Conservation (phyloP, 1,140 invertebrate genomes). For the Cydia amplana region DNA sequence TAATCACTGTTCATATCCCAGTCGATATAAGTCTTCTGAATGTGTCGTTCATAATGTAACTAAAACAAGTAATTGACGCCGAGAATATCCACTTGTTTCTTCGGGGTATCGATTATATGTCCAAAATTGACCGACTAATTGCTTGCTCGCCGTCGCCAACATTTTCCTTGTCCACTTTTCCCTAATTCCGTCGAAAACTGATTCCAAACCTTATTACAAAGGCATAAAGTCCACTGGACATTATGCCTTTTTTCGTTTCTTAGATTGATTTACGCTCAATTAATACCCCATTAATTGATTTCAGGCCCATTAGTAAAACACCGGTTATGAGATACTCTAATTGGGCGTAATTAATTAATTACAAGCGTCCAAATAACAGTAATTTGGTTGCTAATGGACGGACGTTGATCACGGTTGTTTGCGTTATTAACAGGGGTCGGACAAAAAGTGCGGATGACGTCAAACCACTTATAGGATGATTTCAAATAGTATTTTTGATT, state of each 20-base stretch:
- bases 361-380: background rate
- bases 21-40: too few relatives aligned
- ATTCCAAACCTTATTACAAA: background rate
- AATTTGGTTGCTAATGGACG: background rate
- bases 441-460: too few relatives aligned
- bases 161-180: constrained; percentile 1
- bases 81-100: background rate
- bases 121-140: constrained; percentile 1
- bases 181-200: background rate
- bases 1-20: too few relatives aligned
- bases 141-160: background rate
- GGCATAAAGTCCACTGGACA: background rate
- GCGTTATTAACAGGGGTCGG: too few relatives aligned
- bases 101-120: background rate
- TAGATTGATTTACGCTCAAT: constrained; percentile 17
- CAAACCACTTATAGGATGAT: too few relatives aligned
- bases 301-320: constrained; percentile 14
- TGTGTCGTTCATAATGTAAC: too few relatives aligned
- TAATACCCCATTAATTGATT: constrained; percentile 23
- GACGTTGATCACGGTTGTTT: background rate
- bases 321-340: constrained; percentile 3
- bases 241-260: background rate
- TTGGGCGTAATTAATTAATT: background rate
- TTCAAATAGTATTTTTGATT: too few relatives aligned
- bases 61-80: background rate